Evolutionary conservation across 2,888 invertebrate genomes (phyloP).

Genomic region (Mesopsocus fuscifrons): DNA sequence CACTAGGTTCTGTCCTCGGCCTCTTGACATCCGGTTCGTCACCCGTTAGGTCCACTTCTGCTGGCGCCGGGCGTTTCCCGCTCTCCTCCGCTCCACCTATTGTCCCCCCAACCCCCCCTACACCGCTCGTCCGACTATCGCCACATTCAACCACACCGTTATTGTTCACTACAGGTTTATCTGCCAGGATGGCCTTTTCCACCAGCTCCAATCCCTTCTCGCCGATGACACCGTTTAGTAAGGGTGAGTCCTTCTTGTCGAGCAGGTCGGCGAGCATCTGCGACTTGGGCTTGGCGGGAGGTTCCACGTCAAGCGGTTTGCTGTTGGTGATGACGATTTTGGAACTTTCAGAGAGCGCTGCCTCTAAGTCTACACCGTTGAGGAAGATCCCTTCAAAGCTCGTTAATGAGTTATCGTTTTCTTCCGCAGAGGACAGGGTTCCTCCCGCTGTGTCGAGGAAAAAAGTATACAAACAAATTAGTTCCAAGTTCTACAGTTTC

Average conservation of each 20-base stretch:
- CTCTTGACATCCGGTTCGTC: not conserved
- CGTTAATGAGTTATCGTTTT: constrained; percentile 38
- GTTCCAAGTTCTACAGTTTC: too few relatives aligned
- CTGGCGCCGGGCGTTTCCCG: not conserved
- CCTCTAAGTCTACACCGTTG: constrained; percentile 35
- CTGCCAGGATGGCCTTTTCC: constrained; percentile 24
- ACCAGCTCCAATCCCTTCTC: constrained; percentile 39
- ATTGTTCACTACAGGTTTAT: constrained; percentile 4
- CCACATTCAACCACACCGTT: constrained; percentile 8
- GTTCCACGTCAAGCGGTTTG: constrained; percentile 33
- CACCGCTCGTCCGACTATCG: not conserved
- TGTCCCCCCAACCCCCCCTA: not conserved
- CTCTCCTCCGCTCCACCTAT: not conserved
- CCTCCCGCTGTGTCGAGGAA: constrained; percentile 26
- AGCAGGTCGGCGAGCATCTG: constrained; percentile 63
- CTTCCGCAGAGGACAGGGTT: constrained; percentile 31
- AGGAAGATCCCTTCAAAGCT: constrained; percentile 41
- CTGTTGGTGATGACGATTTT: not conserved
- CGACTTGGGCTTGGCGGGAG: constrained; percentile 37
- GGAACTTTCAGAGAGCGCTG: constrained; percentile 19
- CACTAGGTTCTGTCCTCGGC: not conserved
- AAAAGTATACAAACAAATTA: not conserved
- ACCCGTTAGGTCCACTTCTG: not conserved
- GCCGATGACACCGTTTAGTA: constrained; percentile 38
- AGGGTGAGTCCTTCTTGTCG: constrained; percentile 34